phyloP scores from a whole-genome alignment of 2,888 invertebrate genomes.

The Apamea anceps region DNA sequence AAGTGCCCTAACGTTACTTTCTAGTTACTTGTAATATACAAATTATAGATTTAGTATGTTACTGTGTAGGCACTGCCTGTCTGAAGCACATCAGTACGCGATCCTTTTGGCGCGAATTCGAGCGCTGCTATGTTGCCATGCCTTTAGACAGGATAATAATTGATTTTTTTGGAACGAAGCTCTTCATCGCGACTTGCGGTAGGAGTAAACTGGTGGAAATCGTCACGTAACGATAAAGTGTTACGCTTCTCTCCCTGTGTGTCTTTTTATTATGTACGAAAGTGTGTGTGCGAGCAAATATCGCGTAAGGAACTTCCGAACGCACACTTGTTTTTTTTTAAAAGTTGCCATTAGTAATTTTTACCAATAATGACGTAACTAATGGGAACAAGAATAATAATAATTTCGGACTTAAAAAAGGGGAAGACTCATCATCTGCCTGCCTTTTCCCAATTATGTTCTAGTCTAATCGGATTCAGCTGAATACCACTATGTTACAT shows the following conservation, averaged over 20 bases:
- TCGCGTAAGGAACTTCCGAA: not conserved
- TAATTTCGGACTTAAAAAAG: not conserved
- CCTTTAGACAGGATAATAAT: slow-evolving; percentile 17
- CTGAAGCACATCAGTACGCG: slow-evolving; percentile 20
- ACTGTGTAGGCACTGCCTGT: slow-evolving; percentile 10
- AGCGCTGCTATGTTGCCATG: slow-evolving; percentile 41
- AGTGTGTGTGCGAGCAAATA: not conserved
- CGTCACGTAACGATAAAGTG: too few species aligned
- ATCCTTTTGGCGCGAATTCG: slow-evolving; percentile 45
- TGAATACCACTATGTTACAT: too few species aligned
- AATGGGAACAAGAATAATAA: not conserved
- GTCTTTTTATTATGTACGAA: not conserved
- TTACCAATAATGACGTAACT: too few species aligned
- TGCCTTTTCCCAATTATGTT: too few species aligned
- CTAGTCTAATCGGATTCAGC: too few species aligned
- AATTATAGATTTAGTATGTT: slow-evolving; percentile 2
- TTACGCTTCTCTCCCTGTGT: too few species aligned
- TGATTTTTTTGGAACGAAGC: too few species aligned
- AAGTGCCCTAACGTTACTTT: not conserved
- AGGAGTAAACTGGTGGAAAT: not conserved
- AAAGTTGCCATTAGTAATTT: not conserved
- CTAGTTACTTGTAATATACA: not conserved
- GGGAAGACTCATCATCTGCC: too few species aligned
- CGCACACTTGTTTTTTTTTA: too few species aligned
- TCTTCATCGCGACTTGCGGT: too few species aligned